Conservation (phyloP, 2,888 invertebrate genomes). For the Drosophila neutralis region DNA sequence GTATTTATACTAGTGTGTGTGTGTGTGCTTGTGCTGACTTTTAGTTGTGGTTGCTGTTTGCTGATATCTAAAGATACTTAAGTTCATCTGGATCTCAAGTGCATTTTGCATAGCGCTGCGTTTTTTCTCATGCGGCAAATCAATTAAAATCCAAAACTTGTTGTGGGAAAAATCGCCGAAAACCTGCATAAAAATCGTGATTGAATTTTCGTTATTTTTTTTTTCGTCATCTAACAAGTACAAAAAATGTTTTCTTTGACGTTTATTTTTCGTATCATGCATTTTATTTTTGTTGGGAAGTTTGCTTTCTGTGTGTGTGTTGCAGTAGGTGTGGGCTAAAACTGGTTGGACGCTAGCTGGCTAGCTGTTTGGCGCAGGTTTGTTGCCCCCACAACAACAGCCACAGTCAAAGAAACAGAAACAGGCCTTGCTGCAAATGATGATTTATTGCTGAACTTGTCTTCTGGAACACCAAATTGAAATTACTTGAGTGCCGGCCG, state of each 20-base stretch:
- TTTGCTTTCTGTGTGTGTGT: slow-evolving; percentile 30
- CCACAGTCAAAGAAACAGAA: neutral
- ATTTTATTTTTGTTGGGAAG: slow-evolving; percentile 70
- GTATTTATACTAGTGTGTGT: neutral
- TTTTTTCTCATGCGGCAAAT: slow-evolving; percentile 74
- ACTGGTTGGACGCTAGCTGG: slow-evolving; percentile 64
- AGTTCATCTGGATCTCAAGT: slow-evolving; percentile 79
- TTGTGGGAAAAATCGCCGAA: slow-evolving; percentile 76
- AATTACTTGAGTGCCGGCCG: slow-evolving; percentile 55
- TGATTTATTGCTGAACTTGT: slow-evolving; percentile 80
- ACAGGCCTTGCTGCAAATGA: slow-evolving; percentile 50
- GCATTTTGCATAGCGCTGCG: slow-evolving; percentile 49
- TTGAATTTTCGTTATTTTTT: slow-evolving; percentile 52
- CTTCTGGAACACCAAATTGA: slow-evolving; percentile 66
- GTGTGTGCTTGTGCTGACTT: slow-evolving; percentile 36
- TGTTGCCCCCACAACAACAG: slow-evolving; percentile 29
- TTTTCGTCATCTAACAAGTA: slow-evolving; percentile 57
- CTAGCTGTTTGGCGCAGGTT: slow-evolving; percentile 27
- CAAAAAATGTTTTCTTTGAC: slow-evolving; percentile 66
- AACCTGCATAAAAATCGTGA: slow-evolving; percentile 78
- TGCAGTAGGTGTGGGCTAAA: slow-evolving; percentile 74
- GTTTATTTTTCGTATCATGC: slow-evolving; percentile 63
- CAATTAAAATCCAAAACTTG: slow-evolving; percentile 73
- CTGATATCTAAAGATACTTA: slow-evolving; percentile 62
- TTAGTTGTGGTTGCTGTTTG: slow-evolving; percentile 28